Evolutionary conservation across 2,888 invertebrate species (phyloP).

Genomic region (Villa cingulata): DNA sequence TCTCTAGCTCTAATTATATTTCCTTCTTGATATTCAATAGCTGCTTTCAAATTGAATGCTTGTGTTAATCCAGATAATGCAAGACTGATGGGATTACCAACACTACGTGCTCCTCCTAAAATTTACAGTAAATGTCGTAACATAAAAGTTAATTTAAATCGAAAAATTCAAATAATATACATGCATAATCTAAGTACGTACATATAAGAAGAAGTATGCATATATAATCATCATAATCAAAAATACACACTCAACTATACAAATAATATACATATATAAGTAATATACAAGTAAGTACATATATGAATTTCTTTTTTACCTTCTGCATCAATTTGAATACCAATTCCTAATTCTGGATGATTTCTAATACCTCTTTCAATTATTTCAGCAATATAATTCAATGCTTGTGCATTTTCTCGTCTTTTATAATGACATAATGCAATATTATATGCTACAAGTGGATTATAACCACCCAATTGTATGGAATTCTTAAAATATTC

Average conservation of each 20-base stretch:
- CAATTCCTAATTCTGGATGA: conserved; percentile 93
- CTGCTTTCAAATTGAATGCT: conserved; percentile 96
- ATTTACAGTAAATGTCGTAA: too few relatives aligned
- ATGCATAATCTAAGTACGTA: too few relatives aligned
- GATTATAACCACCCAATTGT: conserved; percentile 78
- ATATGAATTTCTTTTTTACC: too few relatives aligned
- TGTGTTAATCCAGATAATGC: conserved; percentile 95
- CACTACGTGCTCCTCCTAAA: conserved; percentile 66
- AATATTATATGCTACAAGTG: conserved; percentile 87
- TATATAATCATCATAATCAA: too few relatives aligned
- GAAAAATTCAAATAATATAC: too few relatives aligned
- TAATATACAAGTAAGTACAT: too few relatives aligned
- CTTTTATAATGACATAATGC: conserved; percentile 88
- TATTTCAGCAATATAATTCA: conserved; percentile 83
- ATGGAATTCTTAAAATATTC: conserved; percentile 78
- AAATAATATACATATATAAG: too few relatives aligned
- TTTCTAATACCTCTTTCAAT: conserved; percentile 92
- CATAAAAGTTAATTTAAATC: too few relatives aligned
- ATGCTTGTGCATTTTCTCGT: conserved; percentile 83
- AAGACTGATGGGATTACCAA: conserved; percentile 76
- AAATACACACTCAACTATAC: too few relatives aligned
- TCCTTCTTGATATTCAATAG: conserved; percentile 89
- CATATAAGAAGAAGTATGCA: too few relatives aligned
- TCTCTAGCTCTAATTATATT: conserved; percentile 54
- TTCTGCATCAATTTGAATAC: conserved; percentile 77